phyloP scores from a whole-genome alignment of 1,140 invertebrate species.

The Belonocnema kinseyi region DNA sequence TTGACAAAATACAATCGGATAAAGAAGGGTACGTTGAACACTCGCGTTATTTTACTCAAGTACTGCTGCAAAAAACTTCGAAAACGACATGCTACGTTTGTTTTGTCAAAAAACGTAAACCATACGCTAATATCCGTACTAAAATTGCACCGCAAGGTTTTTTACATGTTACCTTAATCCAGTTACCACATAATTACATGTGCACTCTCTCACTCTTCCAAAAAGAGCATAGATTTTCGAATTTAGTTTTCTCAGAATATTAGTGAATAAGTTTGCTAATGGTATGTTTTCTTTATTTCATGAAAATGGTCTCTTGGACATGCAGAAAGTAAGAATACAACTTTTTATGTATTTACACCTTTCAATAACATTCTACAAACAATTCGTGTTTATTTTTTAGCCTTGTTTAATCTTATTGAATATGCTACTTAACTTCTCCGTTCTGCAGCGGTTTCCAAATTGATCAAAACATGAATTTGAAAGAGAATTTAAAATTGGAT shows the following conservation, averaged over 20 bases:
- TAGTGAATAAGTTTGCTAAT: conserved; percentile 39
- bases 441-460: background rate
- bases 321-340: conserved; percentile 66
- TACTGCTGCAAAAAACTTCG: too few species aligned
- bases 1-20: conserved; percentile 93
- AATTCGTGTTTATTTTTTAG: background rate
- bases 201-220: conserved; percentile 7
- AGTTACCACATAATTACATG: background rate
- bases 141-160: background rate
- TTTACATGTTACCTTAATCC: background rate
- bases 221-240: conserved; percentile 10
- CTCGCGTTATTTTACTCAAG: background rate
- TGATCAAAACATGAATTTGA: background rate
- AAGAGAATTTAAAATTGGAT: background rate
- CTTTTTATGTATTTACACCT: conserved; percentile 34
- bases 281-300: conserved; percentile 46
- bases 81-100: background rate
- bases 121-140: too few species aligned
- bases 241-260: conserved; percentile 13
- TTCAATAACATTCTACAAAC: conserved; percentile 2
- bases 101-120: too few species aligned
- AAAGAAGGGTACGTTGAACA: conserved; percentile 85
- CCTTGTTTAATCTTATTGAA: background rate
- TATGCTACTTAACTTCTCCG: conserved; percentile 6
- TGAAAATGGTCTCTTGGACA: conserved; percentile 58